These are phyloP conservation scores for Poecilia gillii DNA, from an alignment of 2,797 vertebrate genomes.

Conservation along the genomic window DNA sequence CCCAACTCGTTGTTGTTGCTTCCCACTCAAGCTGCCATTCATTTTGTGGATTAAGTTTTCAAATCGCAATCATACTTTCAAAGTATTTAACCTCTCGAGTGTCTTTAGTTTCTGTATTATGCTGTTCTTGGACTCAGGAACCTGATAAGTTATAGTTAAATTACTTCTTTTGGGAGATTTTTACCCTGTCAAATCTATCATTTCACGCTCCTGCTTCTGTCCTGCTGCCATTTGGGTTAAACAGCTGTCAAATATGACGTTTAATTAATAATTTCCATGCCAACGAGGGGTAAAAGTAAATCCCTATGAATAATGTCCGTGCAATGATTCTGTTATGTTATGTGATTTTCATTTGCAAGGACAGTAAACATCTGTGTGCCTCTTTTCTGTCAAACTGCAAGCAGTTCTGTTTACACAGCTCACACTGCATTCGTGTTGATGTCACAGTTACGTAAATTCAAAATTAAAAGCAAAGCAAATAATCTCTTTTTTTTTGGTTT, in stretches of 20 bases:
- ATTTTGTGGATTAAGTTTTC: neutral
- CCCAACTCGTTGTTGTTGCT: neutral
- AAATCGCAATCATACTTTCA: neutral
- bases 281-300: neutral
- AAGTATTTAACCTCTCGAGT: neutral
- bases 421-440: slow-evolving; percentile 19
- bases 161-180: neutral
- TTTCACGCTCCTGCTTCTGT: neutral
- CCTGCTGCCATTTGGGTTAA: neutral
- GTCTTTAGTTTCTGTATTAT: neutral
- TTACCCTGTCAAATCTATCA: neutral
- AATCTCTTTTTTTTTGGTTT: neutral
- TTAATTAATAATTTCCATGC: neutral
- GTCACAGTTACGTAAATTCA: slow-evolving; percentile 12
- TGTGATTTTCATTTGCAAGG: neutral
- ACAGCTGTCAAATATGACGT: neutral
- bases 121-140: neutral
- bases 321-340: neutral
- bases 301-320: neutral
- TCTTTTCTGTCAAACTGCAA: neutral
- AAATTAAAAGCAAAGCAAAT: slow-evolving; percentile 27
- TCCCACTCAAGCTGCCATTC: neutral
- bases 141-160: no score
- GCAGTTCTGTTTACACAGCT: slow-evolving; percentile 2
- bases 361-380: neutral